Base-by-base conservation (phyloP, 2,113 vertebrate genomes). In the Hydrochoerus hydrochaeris region DNA sequence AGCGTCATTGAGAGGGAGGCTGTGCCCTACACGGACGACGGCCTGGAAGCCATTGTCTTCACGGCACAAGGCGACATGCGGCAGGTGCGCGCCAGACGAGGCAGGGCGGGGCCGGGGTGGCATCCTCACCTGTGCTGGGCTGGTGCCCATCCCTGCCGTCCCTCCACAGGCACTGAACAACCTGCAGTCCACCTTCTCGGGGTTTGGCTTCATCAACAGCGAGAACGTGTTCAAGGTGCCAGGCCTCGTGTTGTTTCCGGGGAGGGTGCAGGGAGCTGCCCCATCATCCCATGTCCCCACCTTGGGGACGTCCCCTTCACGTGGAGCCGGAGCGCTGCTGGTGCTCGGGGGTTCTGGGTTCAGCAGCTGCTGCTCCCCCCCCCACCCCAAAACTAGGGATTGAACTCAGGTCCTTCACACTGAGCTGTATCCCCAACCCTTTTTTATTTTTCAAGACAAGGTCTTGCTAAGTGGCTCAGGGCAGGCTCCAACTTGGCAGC, bases 51-150 rank as follows among this genome's bases (percentile, higher is more conserved):
- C 82, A 98, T 99, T 95, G 99, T 99, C 98, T 99, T 99, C 98
- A 99, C 99, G 0, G 99, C 99, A 1, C 99, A 99, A 98, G 99
- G 99, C 44, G 99, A 99, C 98, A 99, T 99, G 99, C 99, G 99
- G 99, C 99, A 99, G 99, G 99, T 99, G 30, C 1, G 41, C 12
- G 0, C 1, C 0, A 4, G n/a, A 8, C n/a, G 17, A 2, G 69
- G 24, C 9, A 2, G 77, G 49, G 30, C 14, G 6, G 7, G 7
- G 28, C 26, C 26, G 13, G 26, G 90, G 10, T 77, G 5, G 1
- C 54, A 28, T 0, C 1, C 2, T 67, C 7, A 24, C 35, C 13
- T 8, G 67, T 7, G 7, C 7, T 0, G 81, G n/a, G 0, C n/a
- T 88, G 54, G 54, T 54, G 54, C 16, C 54, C 54, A 14, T 54